Evolutionary conservation across 23 tunicate species (phyloP).

Genomic region (Styela clava): DNA sequence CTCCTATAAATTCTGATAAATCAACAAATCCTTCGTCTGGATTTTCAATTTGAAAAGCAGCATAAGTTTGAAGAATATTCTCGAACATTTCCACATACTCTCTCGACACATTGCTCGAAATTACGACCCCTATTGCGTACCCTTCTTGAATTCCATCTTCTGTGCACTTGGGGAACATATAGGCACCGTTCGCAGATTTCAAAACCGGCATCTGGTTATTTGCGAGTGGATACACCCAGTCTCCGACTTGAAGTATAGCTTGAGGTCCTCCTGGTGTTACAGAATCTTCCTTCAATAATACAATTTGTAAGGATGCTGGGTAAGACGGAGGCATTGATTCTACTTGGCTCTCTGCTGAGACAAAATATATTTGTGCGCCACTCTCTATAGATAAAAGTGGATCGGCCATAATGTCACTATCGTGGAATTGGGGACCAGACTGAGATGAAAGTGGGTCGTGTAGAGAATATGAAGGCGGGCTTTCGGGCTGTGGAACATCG

Average conservation of each 20-base stretch:
- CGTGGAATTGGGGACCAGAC: background rate
- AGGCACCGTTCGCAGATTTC: constrained; percentile 56
- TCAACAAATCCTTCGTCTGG: constrained; percentile 28
- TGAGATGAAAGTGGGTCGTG: background rate
- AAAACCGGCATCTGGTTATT: constrained; percentile 59
- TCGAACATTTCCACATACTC: constrained; percentile 47
- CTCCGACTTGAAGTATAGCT: constrained; percentile 65
- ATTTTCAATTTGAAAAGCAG: background rate
- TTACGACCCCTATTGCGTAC: constrained; percentile 42
- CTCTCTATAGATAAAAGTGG: constrained; percentile 41
- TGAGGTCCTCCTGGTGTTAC: constrained; percentile 37
- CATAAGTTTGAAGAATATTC: constrained; percentile 34
- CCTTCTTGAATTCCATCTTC: constrained; percentile 9
- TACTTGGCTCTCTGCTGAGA: constrained; percentile 30
- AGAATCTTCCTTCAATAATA: constrained; percentile 10
- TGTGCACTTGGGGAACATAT: constrained; percentile 46
- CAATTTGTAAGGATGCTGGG: constrained; percentile 39
- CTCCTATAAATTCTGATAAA: constrained; percentile 17
- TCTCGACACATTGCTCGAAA: constrained; percentile 38
- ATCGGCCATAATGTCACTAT: constrained; percentile 26
- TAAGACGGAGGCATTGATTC: constrained; percentile 60
- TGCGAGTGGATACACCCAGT: constrained; percentile 64
- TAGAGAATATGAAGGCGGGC: constrained; percentile 29
- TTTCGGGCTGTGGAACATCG: background rate
- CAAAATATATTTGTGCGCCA: constrained; percentile 56